phyloP scores from a whole-genome alignment of 2,888 invertebrate species.

The Blastobasis adustella region DNA sequence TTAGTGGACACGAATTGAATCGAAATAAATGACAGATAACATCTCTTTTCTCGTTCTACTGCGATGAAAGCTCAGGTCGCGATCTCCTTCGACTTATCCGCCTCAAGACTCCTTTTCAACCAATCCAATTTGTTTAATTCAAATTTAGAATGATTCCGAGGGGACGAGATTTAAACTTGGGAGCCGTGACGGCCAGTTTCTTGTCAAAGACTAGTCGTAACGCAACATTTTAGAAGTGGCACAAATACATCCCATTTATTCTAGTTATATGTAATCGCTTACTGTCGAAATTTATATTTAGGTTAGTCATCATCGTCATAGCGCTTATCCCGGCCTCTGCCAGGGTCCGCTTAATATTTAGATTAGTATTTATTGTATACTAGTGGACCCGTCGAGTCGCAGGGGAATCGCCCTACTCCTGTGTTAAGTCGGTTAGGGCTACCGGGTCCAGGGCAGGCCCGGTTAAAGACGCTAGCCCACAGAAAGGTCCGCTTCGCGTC shows the following conservation, averaged over 20 bases:
- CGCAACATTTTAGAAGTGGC: not conserved
- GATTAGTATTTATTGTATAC: too few relatives aligned
- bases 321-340: too few relatives aligned
- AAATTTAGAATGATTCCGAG: slow-evolving; percentile 26
- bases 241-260: not conserved
- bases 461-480: too few relatives aligned
- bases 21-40: not conserved
- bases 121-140: slow-evolving; percentile 45
- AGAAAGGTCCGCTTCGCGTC: too few relatives aligned
- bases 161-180: slow-evolving; percentile 30
- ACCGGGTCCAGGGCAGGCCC: too few relatives aligned
- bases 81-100: slow-evolving; percentile 1
- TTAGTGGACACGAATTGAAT: not conserved
- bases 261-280: too few relatives aligned
- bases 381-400: too few relatives aligned
- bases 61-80: not conserved
- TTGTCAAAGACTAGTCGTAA: slow-evolving; percentile 9
- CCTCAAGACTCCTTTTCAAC: slow-evolving; percentile 18
- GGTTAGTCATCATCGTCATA: too few relatives aligned
- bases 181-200: slow-evolving; percentile 5
- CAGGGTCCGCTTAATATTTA: too few relatives aligned
- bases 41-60: not conserved
- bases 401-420: too few relatives aligned
- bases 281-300: too few relatives aligned
- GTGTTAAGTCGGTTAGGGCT: too few relatives aligned